Base-by-base conservation (phyloP, 2,113 vertebrate species). In the Ptyas mucosa region DNA sequence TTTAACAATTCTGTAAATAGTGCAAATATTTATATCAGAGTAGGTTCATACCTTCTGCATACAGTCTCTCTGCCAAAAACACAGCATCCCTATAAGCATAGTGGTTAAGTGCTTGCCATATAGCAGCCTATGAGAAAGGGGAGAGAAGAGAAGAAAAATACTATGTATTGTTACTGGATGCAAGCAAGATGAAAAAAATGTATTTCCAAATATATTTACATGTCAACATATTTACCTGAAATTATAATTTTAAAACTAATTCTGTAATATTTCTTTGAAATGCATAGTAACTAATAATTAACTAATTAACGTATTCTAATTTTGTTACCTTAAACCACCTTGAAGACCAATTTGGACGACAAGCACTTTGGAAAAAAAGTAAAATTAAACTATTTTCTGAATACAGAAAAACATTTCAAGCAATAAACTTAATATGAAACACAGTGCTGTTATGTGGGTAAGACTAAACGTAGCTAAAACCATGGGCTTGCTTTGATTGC, bases 51-150 rank as follows among this genome's bases (percentile, higher is more conserved):
- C 98, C 98, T 98, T 99, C 98, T 96, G 98, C 98, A 94, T 98
- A 99, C 0, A 99, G 96, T 93, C 98, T 98, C 92, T 99, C 98
- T 89, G 98, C 98, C 6, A 99, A 98, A 97, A 99, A 99, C 94
- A 98, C 98, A 5, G 98, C 98, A 94, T 99, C 98, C 29, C 98
- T 97, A 92, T 98, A 99, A 93, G 98, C 98, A 93, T 99, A 99
- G 97, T 99, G 98, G 97, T 99, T 99, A 96, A 99, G 98, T 91
- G 98, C 98, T 96, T 99, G 98, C 98, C 98, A 99, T 97, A 99
- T 98, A 97, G 98, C 98, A 98, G 98, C 98, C 98, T 99, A 95
- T 49, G 97, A 53, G 34, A 21, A 23, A 26, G 49, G 23, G 87
- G 69, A 88, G 91, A 0, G 29, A 85, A 89, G 91, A 0, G 54